These are phyloP conservation scores for Alaudala cheleensis DNA, from an alignment of 2,113 vertebrate genomes.

Conservation along the genomic window DNA sequence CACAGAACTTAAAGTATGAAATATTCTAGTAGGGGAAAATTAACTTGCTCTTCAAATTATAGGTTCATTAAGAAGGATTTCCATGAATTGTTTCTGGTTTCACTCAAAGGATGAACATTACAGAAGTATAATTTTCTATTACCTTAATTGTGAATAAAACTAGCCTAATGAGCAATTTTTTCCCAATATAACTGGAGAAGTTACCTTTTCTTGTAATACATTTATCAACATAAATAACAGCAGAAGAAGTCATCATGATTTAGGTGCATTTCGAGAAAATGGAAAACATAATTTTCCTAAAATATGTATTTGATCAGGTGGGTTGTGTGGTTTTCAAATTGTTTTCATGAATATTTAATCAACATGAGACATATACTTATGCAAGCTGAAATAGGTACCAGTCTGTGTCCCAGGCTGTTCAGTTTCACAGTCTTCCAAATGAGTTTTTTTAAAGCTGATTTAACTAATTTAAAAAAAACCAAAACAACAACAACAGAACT, in stretches of 20 bases:
- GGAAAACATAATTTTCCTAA: neutral
- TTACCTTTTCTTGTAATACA: neutral
- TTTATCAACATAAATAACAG: neutral
- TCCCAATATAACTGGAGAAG: neutral
- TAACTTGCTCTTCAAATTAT: neutral
- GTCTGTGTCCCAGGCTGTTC: slow-evolving; percentile 15
- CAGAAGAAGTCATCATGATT: neutral
- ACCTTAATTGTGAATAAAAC: neutral
- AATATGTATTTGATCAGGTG: neutral
- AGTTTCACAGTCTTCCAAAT: neutral
- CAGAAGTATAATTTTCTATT: neutral
- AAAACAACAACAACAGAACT: neutral
- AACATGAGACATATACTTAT: neutral
- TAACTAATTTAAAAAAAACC: neutral
- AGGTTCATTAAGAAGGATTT: neutral
- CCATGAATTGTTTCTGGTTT: neutral
- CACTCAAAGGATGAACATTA: neutral
- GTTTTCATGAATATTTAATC: slow-evolving; percentile 51
- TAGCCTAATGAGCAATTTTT: neutral
- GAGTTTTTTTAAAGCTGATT: neutral
- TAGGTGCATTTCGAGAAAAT: neutral
- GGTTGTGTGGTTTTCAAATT: slow-evolving; percentile 9
- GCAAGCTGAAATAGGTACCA: slow-evolving; percentile 21
- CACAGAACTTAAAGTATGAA: neutral
- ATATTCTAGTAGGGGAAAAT: neutral